Evolutionary conservation across 1,140 invertebrate species (phyloP).

Genomic region (Temnothorax longispinosus): DNA sequence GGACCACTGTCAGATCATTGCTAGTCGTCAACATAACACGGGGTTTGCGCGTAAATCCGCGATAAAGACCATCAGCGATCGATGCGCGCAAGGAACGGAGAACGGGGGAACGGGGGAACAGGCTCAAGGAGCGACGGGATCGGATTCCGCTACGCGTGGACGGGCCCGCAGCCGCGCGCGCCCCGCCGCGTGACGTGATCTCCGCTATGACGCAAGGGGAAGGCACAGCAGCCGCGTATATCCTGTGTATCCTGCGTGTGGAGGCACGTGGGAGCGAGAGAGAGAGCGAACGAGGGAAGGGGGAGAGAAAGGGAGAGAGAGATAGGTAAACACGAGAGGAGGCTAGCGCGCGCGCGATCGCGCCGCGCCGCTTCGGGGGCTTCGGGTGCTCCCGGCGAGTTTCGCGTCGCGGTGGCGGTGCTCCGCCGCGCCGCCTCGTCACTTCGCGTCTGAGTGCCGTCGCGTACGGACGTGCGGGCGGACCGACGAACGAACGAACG

Average conservation of each 20-base stretch:
- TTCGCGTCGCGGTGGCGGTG: slow-evolving; percentile 56
- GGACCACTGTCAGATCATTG: not conserved
- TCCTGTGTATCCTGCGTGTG: slow-evolving; percentile 31
- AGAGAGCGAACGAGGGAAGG: slow-evolving; percentile 42
- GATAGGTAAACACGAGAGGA: slow-evolving; percentile 46
- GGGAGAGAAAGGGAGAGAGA: slow-evolving; percentile 62
- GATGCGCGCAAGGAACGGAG: not conserved
- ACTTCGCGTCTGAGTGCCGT: slow-evolving; percentile 82
- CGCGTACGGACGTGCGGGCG: slow-evolving; percentile 70
- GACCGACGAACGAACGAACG: slow-evolving; percentile 6
- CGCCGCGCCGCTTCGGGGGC: slow-evolving; percentile 67
- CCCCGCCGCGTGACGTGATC: slow-evolving; percentile 62
- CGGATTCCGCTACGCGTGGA: slow-evolving; percentile 12
- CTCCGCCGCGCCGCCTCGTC: slow-evolving; percentile 65
- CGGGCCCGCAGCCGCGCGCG: slow-evolving; percentile 21
- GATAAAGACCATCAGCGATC: not conserved
- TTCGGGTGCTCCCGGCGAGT: slow-evolving; percentile 59
- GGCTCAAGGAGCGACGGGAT: not conserved
- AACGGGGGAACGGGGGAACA: not conserved
- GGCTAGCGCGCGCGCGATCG: slow-evolving; percentile 54
- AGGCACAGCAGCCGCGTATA: slow-evolving; percentile 23
- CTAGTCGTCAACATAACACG: too few relatives aligned
- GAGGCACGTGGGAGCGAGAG: not conserved
- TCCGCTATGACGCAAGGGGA: slow-evolving; percentile 57
- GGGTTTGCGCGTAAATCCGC: not conserved